Evolutionary conservation across 2,888 invertebrate genomes (phyloP).

Genomic region (Sphecodes monilicornis): DNA sequence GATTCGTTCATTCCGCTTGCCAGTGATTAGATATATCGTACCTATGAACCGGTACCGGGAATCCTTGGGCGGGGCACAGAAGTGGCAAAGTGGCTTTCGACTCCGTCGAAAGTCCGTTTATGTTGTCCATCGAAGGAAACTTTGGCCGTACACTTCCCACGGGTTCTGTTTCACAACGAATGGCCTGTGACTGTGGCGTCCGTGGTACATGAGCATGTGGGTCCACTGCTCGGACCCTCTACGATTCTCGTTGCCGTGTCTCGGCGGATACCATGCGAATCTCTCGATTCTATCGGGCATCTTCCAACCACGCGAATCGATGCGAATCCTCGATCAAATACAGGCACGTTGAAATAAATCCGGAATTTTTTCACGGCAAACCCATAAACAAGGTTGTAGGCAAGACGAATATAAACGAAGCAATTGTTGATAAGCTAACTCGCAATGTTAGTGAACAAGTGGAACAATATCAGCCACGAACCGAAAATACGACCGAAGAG

Average conservation of each 20-base stretch:
- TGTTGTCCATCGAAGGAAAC: slow-evolving; percentile 85
- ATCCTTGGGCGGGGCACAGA: slow-evolving; percentile 91
- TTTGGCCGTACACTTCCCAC: slow-evolving; percentile 88
- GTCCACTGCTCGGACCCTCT: slow-evolving; percentile 47
- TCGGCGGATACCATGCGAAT: slow-evolving; percentile 41
- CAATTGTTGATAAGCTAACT: too few relatives aligned
- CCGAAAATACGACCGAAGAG: too few relatives aligned
- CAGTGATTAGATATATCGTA: slow-evolving; percentile 78
- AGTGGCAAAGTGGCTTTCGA: slow-evolving; percentile 85
- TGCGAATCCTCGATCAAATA: neutral
- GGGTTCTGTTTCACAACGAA: slow-evolving; percentile 84
- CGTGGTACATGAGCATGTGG: slow-evolving; percentile 23
- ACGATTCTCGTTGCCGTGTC: slow-evolving; percentile 43
- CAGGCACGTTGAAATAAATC: neutral
- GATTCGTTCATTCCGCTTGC: slow-evolving; percentile 7
- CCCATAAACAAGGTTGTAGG: neutral
- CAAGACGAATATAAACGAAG: too few relatives aligned
- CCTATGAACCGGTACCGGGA: slow-evolving; percentile 87
- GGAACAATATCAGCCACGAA: too few relatives aligned
- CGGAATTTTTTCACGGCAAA: neutral
- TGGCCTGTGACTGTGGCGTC: slow-evolving; percentile 32
- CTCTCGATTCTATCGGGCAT: slow-evolving; percentile 1
- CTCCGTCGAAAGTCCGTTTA: slow-evolving; percentile 77
- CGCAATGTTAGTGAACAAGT: too few relatives aligned
- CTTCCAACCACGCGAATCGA: neutral